These are phyloP conservation scores for Timema cristinae DNA, from an alignment of 2,888 invertebrate genomes.

Conservation along the genomic window DNA sequence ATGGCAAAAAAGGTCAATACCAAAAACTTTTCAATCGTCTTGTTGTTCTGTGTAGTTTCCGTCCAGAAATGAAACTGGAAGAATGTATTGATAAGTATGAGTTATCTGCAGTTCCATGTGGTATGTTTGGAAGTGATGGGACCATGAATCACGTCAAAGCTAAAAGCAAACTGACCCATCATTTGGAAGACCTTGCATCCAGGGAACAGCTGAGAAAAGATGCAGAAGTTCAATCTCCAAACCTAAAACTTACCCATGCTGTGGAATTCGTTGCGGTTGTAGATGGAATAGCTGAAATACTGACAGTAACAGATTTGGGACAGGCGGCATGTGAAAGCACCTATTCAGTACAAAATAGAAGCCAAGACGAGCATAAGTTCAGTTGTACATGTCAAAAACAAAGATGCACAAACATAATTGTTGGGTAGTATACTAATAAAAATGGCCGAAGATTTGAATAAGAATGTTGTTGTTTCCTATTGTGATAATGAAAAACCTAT, in stretches of 20 bases:
- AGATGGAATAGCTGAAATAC: too few species aligned
- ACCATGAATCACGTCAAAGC: background rate
- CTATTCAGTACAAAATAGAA: too few species aligned
- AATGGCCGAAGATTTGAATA: background rate
- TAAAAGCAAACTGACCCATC: conserved; percentile 2
- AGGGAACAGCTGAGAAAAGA: too few species aligned
- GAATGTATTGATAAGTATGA: background rate
- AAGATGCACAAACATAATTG: too few species aligned
- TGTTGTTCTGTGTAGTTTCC: background rate
- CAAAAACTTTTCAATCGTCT: conserved; percentile 2
- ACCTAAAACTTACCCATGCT: too few species aligned
- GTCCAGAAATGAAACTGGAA: background rate
- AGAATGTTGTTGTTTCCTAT: background rate
- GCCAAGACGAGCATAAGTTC: too few species aligned
- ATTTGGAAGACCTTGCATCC: too few species aligned
- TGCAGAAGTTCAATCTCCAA: too few species aligned
- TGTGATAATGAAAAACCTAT: background rate
- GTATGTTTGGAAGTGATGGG: conserved; percentile 4
- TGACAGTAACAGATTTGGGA: too few species aligned
- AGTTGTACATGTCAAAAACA: too few species aligned
- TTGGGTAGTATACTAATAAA: background rate
- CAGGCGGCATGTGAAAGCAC: too few species aligned
- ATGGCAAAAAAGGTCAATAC: background rate
- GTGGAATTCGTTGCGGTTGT: too few species aligned
- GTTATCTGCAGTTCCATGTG: background rate